These are phyloP conservation scores for Eubucco bourcierii DNA, from an alignment of 2,113 vertebrate species.

Conservation along the genomic window DNA sequence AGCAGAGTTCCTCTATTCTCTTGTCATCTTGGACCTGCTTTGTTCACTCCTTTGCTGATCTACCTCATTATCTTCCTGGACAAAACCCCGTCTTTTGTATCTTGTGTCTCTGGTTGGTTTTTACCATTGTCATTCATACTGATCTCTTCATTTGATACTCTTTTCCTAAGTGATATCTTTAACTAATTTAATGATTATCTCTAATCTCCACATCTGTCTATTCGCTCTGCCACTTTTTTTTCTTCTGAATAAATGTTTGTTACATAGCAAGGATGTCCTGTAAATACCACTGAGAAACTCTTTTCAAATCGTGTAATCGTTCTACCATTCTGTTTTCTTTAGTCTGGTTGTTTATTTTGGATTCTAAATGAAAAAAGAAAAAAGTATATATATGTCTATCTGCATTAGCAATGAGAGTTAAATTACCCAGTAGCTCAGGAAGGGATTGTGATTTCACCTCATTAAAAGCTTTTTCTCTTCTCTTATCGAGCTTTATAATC, in stretches of 20 bases:
- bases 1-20: not conserved
- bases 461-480: conserved; percentile 65
- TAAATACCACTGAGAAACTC: not conserved
- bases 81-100: not conserved
- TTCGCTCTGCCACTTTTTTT: not conserved
- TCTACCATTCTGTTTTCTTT: not conserved
- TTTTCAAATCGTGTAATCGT: not conserved
- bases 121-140: not conserved
- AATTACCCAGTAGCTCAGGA: conserved; percentile 17
- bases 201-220: not conserved
- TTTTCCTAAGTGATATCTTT: not conserved
- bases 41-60: not conserved
- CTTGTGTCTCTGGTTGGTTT: not conserved
- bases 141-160: not conserved
- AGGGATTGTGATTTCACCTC: conserved; percentile 50
- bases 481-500: conserved; percentile 75
- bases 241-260: not conserved
- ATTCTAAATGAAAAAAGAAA: not conserved
- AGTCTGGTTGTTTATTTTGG: not conserved
- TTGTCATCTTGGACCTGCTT: not conserved
- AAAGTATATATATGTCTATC: not conserved
- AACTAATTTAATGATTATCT: not conserved
- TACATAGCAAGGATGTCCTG: not conserved
- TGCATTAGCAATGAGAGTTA: conserved; percentile 3
- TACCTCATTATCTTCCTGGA: not conserved